phyloP scores from a whole-genome alignment of 2,113 vertebrate genomes.

The Odontesthes bonariensis region DNA sequence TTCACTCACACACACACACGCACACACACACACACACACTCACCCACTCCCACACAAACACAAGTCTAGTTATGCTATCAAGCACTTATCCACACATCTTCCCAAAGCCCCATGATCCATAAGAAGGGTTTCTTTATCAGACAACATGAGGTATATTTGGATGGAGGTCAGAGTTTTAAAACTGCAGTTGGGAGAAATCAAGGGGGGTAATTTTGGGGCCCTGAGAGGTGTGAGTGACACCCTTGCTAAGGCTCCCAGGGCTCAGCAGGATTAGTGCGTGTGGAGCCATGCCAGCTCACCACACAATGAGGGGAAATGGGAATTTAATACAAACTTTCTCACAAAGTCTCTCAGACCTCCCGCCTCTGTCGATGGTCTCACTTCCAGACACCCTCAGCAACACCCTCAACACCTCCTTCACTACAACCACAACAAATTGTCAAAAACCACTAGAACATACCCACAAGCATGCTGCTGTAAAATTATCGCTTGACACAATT shows the following conservation, averaged over 20 bases:
- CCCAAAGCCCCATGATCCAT: background rate
- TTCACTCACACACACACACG: conserved; percentile 11
- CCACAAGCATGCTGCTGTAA: conserved; percentile 12
- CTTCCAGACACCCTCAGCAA: conserved; percentile 48
- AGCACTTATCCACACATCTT: background rate
- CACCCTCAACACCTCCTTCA: conserved; percentile 53
- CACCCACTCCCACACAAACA: conserved; percentile 12
- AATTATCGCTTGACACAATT: conserved; percentile 9
- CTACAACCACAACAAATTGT: conserved; percentile 67
- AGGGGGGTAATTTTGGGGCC: conserved; percentile 18
- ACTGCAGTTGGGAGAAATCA: conserved; percentile 4
- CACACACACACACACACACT: no score
- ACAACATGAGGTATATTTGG: background rate
- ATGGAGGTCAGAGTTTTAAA: conserved; percentile 42
- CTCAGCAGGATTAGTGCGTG: conserved; percentile 74
- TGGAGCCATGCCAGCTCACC: conserved; percentile 79
- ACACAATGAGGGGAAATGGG: conserved; percentile 87
- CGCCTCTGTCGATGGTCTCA: conserved; percentile 44
- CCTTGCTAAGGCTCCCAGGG: conserved; percentile 55
- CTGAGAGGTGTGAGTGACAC: conserved; percentile 68
- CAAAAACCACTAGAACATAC: conserved; percentile 55
- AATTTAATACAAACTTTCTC: conserved; percentile 87
- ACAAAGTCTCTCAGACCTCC: conserved; percentile 77
- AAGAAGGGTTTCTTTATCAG: conserved; percentile 28
- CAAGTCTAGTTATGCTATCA: background rate